Base-by-base conservation (phyloP, 2,113 vertebrate species). In the Muscicapa adusta region DNA sequence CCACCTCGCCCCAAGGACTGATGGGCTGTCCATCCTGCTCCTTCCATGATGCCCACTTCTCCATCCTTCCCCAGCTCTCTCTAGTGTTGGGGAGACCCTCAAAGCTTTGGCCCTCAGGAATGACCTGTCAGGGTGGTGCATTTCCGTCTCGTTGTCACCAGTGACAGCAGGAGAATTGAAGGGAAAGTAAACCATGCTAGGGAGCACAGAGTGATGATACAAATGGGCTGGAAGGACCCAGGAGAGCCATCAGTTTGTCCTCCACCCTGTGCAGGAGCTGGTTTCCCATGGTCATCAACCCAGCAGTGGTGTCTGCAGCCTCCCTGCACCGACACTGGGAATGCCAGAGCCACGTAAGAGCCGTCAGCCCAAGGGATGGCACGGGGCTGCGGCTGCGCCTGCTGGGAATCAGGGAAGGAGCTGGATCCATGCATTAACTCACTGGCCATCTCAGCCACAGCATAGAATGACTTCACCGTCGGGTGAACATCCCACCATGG, bases 401-500 rank as follows among this genome's bases (percentile, higher is more conserved):
- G 78, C 88, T 85, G 93, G 80, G 93, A 94, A 71, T 86, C 76
- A 88, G 82, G 68, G 65, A 62, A 74, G 57, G 77, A 89, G 81
- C 56, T 72, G 89, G 94, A 89, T 94, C 93, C 66, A 28, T 91
- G 90, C 88, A 86, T 95, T 88, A 95, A 96, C 82, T 96, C 93
- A 94, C 34, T 67, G 94, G 56, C 93, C 85, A 80, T 45, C 67
- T 54, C 91, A 95, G 82, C 93, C 93, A 88, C 88, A 96, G 82
- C 75, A 96, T 16, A 81, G 82, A 60, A 97, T 96, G 93, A 97
- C 95, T 97, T 97, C 96, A 97, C 92, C 0, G 94, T 66, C 67
- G 91, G 95, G 79, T 96, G 94, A 93, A 86, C 83, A 90, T 96
- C 96, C 94, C 95, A 93, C 91, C 94, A 91, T 97, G 96, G 96